These are phyloP conservation scores for Rhopalosiphum maidis DNA, from an alignment of 1,140 invertebrate genomes.

Conservation along the genomic window DNA sequence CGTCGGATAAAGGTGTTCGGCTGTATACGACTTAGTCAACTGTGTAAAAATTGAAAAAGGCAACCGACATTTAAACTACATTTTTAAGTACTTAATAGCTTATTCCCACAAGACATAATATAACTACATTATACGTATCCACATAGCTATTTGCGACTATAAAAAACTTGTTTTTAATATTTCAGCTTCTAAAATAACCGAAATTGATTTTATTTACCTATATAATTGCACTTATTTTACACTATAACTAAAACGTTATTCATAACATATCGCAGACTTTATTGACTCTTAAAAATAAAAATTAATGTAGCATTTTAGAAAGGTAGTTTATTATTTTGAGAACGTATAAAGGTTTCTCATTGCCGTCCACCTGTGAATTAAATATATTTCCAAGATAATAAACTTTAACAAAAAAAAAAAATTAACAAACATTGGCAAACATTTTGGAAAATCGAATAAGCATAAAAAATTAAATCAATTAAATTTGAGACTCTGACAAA, in stretches of 20 bases:
- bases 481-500: no score
- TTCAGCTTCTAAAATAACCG: neutral
- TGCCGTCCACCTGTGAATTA: no score
- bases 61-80: neutral
- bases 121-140: neutral
- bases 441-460: no score
- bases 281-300: no score
- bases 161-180: neutral
- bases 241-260: neutral
- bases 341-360: no score
- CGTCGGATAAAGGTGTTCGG: neutral
- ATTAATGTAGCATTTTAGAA: neutral
- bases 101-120: slow-evolving; percentile 14
- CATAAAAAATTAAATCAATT: no score
- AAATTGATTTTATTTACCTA: neutral
- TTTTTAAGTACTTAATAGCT: neutral
- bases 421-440: no score
- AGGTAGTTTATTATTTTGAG: neutral
- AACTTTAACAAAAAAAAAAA: no score
- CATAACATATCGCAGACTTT: neutral
- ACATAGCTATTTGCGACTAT: neutral
- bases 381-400: no score
- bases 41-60: neutral
- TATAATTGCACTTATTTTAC: neutral
- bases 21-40: neutral